phyloP scores from a whole-genome alignment of 2,888 invertebrate species.

The Icerya purchasi region DNA sequence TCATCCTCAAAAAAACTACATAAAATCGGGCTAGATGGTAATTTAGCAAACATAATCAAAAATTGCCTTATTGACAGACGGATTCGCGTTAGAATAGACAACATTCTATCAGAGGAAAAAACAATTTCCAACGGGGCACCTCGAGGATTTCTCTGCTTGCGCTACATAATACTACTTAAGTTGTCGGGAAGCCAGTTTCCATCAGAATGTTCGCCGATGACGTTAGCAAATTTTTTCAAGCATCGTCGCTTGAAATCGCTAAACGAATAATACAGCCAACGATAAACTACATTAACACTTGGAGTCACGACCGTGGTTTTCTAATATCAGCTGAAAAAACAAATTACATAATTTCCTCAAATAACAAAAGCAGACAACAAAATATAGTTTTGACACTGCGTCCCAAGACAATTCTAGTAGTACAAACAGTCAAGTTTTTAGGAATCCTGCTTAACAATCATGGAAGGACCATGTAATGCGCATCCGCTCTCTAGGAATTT shows the following conservation, averaged over 20 bases:
- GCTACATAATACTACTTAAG: not conserved
- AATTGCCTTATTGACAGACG: not conserved
- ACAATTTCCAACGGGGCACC: not conserved
- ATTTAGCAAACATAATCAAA: not conserved
- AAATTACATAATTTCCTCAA: not conserved
- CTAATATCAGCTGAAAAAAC: not conserved
- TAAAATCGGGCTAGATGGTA: not conserved
- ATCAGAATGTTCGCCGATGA: not conserved
- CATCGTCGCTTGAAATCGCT: not conserved
- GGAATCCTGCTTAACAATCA: not conserved
- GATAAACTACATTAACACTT: not conserved
- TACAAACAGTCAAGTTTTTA: not conserved
- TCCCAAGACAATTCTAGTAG: not conserved
- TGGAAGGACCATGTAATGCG: not conserved
- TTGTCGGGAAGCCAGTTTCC: not conserved
- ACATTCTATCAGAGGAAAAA: not conserved
- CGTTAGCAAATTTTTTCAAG: not conserved
- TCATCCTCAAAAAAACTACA: not conserved
- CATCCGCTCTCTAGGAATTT: not conserved
- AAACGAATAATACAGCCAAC: too few relatives aligned
- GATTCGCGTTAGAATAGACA: not conserved
- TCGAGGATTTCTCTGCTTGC: not conserved
- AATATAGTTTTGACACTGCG: not conserved
- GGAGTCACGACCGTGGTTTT: not conserved
- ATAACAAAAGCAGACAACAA: not conserved